Conservation (phyloP, 2,797 vertebrate genomes). For the Heliangelus exortis region DNA sequence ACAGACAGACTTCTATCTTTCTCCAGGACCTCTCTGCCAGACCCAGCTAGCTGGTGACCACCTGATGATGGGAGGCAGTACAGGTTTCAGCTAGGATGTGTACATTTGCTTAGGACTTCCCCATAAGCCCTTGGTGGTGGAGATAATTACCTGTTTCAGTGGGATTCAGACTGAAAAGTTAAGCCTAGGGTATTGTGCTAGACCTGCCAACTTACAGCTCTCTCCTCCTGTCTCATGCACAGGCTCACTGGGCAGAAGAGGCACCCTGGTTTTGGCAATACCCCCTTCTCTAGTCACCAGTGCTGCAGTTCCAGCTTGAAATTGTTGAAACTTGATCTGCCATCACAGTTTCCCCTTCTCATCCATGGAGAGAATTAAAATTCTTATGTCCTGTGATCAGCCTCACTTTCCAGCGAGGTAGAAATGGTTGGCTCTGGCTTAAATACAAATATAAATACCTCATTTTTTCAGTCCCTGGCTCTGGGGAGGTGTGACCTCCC, state of each 20-base stretch:
- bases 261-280: neutral
- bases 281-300: accelerated
- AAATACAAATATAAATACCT: neutral
- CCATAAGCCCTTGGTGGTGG: neutral
- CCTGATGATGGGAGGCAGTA: neutral
- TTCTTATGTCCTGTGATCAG: accelerated
- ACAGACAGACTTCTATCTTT: neutral
- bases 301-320: accelerated
- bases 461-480: accelerated
- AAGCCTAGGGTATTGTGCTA: accelerated
- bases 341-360: neutral
- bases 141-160: neutral
- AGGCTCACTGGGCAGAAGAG: neutral
- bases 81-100: neutral
- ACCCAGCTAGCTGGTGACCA: neutral
- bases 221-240: neutral
- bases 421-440: neutral
- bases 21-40: neutral
- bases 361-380: accelerated
- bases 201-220: neutral
- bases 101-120: neutral
- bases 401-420: neutral
- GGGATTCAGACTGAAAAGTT: neutral
- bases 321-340: neutral
- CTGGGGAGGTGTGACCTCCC: neutral